Evolutionary conservation across 2,797 vertebrate genomes (phyloP), one percentile per base, ranked within the genome.

Genomic region (Nasua narica): DNA sequence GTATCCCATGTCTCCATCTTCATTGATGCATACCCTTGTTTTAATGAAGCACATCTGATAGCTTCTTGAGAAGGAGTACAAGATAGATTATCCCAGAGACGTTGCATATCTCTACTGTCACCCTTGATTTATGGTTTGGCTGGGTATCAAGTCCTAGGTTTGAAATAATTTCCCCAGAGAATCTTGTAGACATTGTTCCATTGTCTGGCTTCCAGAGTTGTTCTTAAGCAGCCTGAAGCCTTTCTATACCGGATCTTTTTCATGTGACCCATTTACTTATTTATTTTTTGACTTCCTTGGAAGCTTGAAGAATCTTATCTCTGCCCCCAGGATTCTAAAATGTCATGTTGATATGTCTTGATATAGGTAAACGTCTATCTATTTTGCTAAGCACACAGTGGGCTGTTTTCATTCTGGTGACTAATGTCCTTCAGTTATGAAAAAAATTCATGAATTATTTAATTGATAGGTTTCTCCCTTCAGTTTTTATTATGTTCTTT

Each of bases 91-190:
- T 70, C 81, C 29, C 35, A 11, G 56, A 90, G 32, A 76, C 48
- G 18, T 2, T 74, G 48, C 48, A 16, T 60, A 12, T 84, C 13
- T 67, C 48, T 16, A 2, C 86, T 4, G 29, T 60, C 60, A n/a
- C 5, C 18, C 19, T 72, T 92, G 82, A 96, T 93, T 95, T 81
- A 85, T 81, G 90, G 54, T 84, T 92, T 92, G 70, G 76, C 54
- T 94, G 14, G 29, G 37, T 62, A 58, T 87, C 48, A 78, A 56
- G 23, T 1, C 23, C 72, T 48, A 2, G 21, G 56, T 67, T 90
- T 69, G 79, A 83, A 90, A 85, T 84, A 58, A 76, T 81, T 70
- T 88, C 67, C 94, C 32, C 77, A 32, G 58, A 69, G 84, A 91
- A 27, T 50, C n/a, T 29, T 46, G 29, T 43, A 32, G 52, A 70